Conservation (phyloP, 2,797 vertebrate genomes). For the Chaenodraco wilsoni region DNA sequence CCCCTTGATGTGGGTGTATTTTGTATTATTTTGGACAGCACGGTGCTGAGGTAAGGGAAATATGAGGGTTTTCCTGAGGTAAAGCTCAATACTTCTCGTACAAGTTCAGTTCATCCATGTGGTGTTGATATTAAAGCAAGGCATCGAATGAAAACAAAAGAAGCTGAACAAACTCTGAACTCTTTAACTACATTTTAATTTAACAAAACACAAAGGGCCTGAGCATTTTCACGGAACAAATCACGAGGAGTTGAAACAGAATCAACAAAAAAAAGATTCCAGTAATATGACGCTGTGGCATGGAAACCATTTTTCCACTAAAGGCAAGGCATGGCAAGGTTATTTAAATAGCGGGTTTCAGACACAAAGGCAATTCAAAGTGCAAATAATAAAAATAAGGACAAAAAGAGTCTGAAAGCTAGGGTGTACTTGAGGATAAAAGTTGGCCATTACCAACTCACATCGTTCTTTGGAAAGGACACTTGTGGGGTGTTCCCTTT, state of each 20-base stretch:
- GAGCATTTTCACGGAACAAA: constrained; percentile 8
- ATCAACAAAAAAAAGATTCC: constrained; percentile 17
- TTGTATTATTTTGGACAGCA: constrained; percentile 51
- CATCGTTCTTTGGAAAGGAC: constrained; percentile 1
- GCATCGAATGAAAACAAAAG: constrained; percentile 45
- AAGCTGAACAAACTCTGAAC: constrained; percentile 14
- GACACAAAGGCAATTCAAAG: too few relatives aligned
- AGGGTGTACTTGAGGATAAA: constrained; percentile 3
- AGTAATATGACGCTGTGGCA: constrained; percentile 7
- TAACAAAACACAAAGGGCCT: constrained; percentile 8
- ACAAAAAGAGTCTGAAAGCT: constrained; percentile 29
- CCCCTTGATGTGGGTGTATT: constrained; percentile 58
- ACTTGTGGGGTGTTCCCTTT: constrained; percentile 1
- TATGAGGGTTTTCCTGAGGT: constrained; percentile 59
- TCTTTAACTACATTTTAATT: constrained; percentile 2
- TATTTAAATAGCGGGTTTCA: too few relatives aligned
- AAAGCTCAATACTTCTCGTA: constrained; percentile 51
- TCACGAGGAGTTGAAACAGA: neutral
- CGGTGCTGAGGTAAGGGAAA: constrained; percentile 56
- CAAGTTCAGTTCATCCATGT: constrained; percentile 33
- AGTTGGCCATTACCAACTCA: constrained; percentile 23
- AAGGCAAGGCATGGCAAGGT: neutral
- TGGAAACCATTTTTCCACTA: constrained; percentile 20
- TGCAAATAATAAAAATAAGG: too few relatives aligned
- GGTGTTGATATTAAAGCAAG: constrained; percentile 43